phyloP scores from a whole-genome alignment of 92 coral and sea anemone genomes.

The Hydrozoanthus gracilis region DNA sequence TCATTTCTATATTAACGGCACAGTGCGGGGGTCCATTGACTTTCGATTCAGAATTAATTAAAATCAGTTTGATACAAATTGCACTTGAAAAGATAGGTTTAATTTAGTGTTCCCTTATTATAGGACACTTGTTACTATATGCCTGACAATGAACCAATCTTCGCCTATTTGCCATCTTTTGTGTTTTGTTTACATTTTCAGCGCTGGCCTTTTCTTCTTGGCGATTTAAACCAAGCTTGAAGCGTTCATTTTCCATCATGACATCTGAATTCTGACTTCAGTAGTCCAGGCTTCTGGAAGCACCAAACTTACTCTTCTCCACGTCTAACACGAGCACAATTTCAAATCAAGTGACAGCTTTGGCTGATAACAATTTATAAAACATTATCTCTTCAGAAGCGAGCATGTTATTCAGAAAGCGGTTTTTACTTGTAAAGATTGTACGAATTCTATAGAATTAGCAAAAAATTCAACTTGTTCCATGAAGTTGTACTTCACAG shows the following conservation, averaged over 20 bases:
- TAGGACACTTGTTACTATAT: slow-evolving; percentile 35
- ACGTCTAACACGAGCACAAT: too few species aligned
- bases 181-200: slow-evolving; percentile 69
- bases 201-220: slow-evolving; percentile 55
- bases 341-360: too few species aligned
- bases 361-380: too few species aligned
- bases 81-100: slow-evolving; percentile 54
- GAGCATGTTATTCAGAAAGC: too few species aligned
- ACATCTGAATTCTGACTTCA: slow-evolving; percentile 15
- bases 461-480: too few species aligned
- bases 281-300: too few species aligned
- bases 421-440: too few species aligned
- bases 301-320: too few species aligned
- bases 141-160: slow-evolving; percentile 74
- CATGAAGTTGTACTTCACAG: too few species aligned
- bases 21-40: slow-evolving; percentile 22
- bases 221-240: slow-evolving; percentile 27
- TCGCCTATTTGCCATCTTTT: slow-evolving; percentile 65
- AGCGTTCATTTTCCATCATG: slow-evolving; percentile 7
- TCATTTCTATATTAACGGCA: neutral
- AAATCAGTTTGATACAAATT: slow-evolving; percentile 46
- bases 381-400: too few species aligned
- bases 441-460: too few species aligned
- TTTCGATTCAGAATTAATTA: slow-evolving; percentile 44
- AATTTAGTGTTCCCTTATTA: slow-evolving; percentile 41